phyloP scores from a whole-genome alignment of 2,113 vertebrate genomes.

The Gulo gulo region DNA sequence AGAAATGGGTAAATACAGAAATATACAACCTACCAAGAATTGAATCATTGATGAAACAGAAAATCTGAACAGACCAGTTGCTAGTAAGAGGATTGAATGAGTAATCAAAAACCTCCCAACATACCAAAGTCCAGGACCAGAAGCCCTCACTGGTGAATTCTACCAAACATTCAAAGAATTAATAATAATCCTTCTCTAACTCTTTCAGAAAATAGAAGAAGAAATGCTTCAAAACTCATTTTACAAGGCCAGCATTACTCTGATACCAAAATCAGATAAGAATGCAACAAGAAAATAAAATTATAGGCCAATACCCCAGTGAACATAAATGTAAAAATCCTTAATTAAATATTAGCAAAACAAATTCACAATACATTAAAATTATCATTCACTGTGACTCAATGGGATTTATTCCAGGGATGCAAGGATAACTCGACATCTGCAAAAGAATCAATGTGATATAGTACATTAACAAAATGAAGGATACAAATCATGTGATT shows the following conservation, averaged over 20 bases:
- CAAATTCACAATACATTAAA: neutral
- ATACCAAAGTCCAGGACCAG: neutral
- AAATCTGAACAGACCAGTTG: neutral
- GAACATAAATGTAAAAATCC: neutral
- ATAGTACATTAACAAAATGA: neutral
- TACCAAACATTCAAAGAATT: neutral
- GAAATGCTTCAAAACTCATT: neutral
- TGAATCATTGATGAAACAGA: neutral
- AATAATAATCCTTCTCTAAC: neutral
- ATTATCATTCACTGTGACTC: neutral
- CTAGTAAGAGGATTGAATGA: neutral
- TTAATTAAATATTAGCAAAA: neutral
- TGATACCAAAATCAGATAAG: neutral
- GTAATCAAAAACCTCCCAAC: neutral
- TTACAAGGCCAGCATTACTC: neutral
- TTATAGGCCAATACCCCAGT: neutral
- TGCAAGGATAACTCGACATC: neutral
- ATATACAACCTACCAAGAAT: neutral
- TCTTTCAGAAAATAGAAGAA: neutral
- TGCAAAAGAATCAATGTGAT: neutral
- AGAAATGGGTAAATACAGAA: neutral
- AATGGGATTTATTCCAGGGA: neutral
- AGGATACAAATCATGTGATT: neutral
- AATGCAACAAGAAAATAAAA: neutral
- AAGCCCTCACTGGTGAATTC: neutral